Evolutionary conservation across 2,113 vertebrate species (phyloP), one percentile per base, ranked within the genome.

Genomic region (Neolamprologus tretocephalus): DNA sequence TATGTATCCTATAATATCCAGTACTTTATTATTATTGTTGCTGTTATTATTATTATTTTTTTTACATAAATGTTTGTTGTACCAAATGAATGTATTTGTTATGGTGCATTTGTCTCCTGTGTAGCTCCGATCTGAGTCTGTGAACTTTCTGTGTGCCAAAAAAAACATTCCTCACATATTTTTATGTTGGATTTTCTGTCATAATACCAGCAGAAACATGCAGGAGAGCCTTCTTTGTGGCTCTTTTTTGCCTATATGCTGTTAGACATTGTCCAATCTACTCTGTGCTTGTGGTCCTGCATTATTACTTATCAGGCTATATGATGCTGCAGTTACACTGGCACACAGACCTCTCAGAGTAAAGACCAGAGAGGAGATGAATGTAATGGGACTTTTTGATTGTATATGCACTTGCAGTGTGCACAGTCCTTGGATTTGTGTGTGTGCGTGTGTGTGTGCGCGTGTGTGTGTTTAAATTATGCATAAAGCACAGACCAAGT

Each of bases 61-160:
- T 87, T 17, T 66, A n/a, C 58, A 21, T 51, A 47, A 37, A 6
- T 58, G 28, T 71, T 81, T 11, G 21, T 82, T 4, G 55, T 35
- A 88, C 90, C 81, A 53, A 81, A 83, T 93, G 91, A 93, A 91
- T 94, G 90, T 94, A 90, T 90, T 88, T 90, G 53, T 55, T 80
- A 45, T 68, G 83, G 83, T 92, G 85, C 85, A 37, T 80, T 71
- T 68, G 75, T 33, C 28, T 85, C 71, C 5, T 13, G 35, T 75
- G 19, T 82, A 80, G 42, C 68, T 87, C 79, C 55, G 4, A 66
- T 68, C 71, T 58, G 66, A 81, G 53, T 81, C 82, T 81, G 45
- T 26, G 51, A 86, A 40, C n/a, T 10, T 16, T 53, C 16, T 81
- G 45, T 89, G 73, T 53, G 83, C 73, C 71, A 49, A 78, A 47